A percentile compares a stretch with the other conserved stretches of the same genome.
These are phyloP conservation scores for Lepidostoma basale DNA, from an alignment of 1,140 invertebrate genomes.

Conservation along the genomic window DNA sequence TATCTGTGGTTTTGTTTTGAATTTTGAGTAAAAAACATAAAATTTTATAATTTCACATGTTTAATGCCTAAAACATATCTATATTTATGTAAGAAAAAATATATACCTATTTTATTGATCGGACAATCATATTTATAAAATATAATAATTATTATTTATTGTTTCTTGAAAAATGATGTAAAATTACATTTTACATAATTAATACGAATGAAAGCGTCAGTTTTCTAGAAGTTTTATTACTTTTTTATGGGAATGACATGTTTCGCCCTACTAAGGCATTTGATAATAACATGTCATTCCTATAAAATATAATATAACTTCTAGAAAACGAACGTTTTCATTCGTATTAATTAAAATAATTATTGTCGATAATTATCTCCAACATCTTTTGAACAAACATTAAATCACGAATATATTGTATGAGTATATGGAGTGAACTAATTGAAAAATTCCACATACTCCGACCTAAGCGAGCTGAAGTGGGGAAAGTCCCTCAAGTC, in stretches of 20 bases:
- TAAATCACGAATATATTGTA: background rate
- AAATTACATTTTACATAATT: background rate
- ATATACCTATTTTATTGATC: too few relatives aligned
- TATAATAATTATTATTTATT: background rate
- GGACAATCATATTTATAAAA: too few relatives aligned
- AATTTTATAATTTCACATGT: background rate
- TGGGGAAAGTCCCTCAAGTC: background rate
- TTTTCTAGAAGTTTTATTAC: too few relatives aligned
- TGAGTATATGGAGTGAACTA: background rate
- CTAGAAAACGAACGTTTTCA: too few relatives aligned
- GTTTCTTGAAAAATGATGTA: background rate
- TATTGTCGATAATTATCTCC: too few relatives aligned
- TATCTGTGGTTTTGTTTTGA: background rate
- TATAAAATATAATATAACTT: too few relatives aligned
- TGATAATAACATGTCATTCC: too few relatives aligned
- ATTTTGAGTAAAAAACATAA: background rate
- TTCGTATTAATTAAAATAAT: too few relatives aligned
- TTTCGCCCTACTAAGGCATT: too few relatives aligned
- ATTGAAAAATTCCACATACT: constrained; percentile 5
- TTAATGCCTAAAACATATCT: background rate
- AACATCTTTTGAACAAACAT: background rate
- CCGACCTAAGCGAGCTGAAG: background rate
- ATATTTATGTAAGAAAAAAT: background rate
- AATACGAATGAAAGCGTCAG: too few relatives aligned
- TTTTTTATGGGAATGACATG: too few relatives aligned